Evolutionary conservation across 1,140 invertebrate genomes (phyloP).

Genomic region (Drosophila parvula): DNA sequence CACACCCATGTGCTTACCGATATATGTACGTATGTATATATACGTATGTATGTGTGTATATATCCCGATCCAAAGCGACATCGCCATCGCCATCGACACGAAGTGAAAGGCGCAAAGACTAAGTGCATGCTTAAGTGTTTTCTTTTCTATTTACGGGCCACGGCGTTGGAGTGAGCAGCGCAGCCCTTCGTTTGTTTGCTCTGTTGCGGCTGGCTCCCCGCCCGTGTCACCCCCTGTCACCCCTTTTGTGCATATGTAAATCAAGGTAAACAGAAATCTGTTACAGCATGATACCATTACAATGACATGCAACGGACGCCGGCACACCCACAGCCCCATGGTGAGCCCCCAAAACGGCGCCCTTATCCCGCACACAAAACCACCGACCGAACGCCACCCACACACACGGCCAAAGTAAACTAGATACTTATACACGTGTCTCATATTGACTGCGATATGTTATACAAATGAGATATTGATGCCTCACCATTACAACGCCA

Average conservation of each 20-base stretch:
- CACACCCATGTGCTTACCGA: conserved; percentile 20
- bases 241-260: conserved; percentile 64
- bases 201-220: conserved; percentile 49
- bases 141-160: conserved; percentile 61
- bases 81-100: conserved; percentile 67
- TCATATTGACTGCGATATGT: conserved; percentile 76
- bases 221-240: not conserved
- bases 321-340: conserved; percentile 2
- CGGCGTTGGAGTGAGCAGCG: conserved; percentile 56
- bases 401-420: conserved; percentile 31
- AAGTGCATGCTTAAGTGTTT: conserved; percentile 79
- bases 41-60: conserved; percentile 24
- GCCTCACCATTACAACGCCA: conserved; percentile 52
- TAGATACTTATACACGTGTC: conserved; percentile 79
- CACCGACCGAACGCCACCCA: not conserved
- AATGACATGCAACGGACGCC: conserved; percentile 67
- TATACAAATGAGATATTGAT: conserved; percentile 81
- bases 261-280: conserved; percentile 81
- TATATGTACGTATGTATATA: conserved; percentile 27
- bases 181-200: conserved; percentile 52
- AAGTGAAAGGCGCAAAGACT: conserved; percentile 75
- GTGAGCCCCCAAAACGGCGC: conserved; percentile 2
- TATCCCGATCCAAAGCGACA: conserved; percentile 40
- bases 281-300: conserved; percentile 77
- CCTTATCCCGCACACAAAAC: conserved; percentile 2